Percentiles rank a stretch among this genome's conserved stretches.
phyloP scores from a whole-genome alignment of 1,140 invertebrate genomes.

The Choristoneura fumiferana region DNA sequence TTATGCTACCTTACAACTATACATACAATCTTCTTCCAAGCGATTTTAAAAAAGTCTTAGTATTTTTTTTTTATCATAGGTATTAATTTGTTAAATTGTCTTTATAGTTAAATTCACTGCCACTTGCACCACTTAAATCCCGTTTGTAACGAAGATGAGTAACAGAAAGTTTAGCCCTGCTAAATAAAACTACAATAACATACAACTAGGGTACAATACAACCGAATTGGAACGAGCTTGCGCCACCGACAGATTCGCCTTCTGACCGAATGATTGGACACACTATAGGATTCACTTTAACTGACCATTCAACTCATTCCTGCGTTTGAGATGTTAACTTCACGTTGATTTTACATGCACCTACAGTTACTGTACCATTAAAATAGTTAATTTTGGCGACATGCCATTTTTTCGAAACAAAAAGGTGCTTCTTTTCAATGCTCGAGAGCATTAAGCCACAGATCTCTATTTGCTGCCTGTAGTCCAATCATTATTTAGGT shows the following conservation, averaged over 20 bases:
- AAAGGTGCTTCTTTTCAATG: no score
- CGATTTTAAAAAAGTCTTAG: conserved; percentile 74
- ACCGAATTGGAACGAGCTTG: conserved; percentile 47
- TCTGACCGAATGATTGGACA: no score
- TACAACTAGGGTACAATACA: conserved; percentile 67
- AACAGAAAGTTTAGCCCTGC: conserved; percentile 66
- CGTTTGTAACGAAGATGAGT: conserved; percentile 66
- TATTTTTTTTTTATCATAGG: conserved; percentile 65
- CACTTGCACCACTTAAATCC: conserved; percentile 68
- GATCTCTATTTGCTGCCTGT: no score
- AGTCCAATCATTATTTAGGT: no score
- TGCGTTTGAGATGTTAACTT: no score
- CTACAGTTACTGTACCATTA: no score
- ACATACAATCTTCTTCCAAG: conserved; percentile 73
- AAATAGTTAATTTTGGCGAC: no score
- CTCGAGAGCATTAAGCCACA: no score
- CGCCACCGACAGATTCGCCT: conserved; percentile 17
- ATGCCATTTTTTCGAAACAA: no score
- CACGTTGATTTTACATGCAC: no score
- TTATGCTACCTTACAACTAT: conserved; percentile 71
- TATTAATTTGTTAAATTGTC: conserved; percentile 78
- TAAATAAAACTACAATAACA: conserved; percentile 65
- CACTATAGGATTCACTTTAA: no score
- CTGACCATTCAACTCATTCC: no score
- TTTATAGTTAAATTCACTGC: conserved; percentile 71